Base-by-base conservation (phyloP, 1,140 invertebrate species). In the Papilio machaon region DNA sequence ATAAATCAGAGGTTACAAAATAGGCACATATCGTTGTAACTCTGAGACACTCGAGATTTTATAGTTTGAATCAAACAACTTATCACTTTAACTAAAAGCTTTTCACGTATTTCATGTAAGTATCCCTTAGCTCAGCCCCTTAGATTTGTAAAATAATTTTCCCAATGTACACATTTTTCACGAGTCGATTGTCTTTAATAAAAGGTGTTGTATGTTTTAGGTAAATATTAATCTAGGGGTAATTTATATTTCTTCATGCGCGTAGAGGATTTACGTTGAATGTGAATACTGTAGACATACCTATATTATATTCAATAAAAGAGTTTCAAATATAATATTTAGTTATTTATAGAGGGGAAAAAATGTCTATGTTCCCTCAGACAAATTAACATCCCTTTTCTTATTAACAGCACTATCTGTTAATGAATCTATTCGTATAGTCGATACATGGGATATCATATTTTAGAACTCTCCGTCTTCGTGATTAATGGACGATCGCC, bases 101-200 rank as follows among this genome's bases (percentile, higher is more conserved):
- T 35, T 70, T 35, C 13, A 70, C 17, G 6, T 17, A 54, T 35
- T 70, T 35, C 13, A 70, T 35, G 6, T 17, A 54, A 54, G 38
- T 9, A 35, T 35, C 11, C n/a, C 0, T 70, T 7, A 2, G 30
- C 30, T 35, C 30, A 6, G 11, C 4, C n/a, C n/a, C n/a, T n/a
- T n/a, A 11, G 35, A 70, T 64, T 64, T 64, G 64, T 38, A 35
- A 70, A 70, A 70, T 38, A 35, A 70, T 70, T 70, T 35, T 70
- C 64, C 6, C 23, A 70, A 5, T 70, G 11, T 35, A 35, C 5
- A 35, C 23, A 35, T 64, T 64, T 17, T 30, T 38, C 4, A 70
- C 13, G 30, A 0, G 30, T 70, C 64, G 64, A 30, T 70, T 38
- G 30, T 70, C 30, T 35, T 70, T 70, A 70, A 70, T 38, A 38